These are phyloP conservation scores for Hirudinaria manillensis DNA, from an alignment of 2,888 invertebrate genomes.

Conservation along the genomic window DNA sequence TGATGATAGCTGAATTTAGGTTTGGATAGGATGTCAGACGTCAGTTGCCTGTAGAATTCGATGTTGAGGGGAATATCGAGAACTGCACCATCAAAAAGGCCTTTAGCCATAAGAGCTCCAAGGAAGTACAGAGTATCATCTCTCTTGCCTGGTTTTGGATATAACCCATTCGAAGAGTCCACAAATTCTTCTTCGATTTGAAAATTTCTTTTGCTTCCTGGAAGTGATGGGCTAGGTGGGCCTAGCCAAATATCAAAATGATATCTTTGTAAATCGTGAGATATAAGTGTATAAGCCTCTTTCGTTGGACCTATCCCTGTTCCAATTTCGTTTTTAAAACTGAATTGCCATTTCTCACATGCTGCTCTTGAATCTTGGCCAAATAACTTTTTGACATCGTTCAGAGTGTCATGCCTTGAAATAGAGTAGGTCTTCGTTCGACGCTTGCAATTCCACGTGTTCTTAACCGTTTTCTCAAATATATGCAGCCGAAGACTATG, in stretches of 20 bases:
- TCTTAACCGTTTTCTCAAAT: too few species aligned
- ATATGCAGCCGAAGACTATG: too few species aligned
- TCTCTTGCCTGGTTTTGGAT: neutral
- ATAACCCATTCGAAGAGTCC: neutral
- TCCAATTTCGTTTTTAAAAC: constrained; percentile 67
- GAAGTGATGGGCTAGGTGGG: constrained; percentile 46
- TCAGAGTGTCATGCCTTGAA: too few species aligned
- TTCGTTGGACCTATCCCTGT: constrained; percentile 97
- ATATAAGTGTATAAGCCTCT: constrained; percentile 93
- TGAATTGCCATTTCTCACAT: too few species aligned
- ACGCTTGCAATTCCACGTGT: too few species aligned
- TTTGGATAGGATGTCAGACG: too few species aligned
- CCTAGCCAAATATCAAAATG: constrained; percentile 93
- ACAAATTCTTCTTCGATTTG: neutral
- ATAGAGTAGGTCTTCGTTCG: too few species aligned
- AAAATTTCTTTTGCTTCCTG: too few species aligned
- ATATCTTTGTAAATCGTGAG: constrained; percentile 75
- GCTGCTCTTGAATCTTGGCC: too few species aligned
- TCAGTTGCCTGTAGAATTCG: constrained; percentile 89
- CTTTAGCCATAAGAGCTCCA: constrained; percentile 97
- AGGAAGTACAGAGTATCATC: constrained; percentile 79
- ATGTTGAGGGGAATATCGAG: constrained; percentile 87
- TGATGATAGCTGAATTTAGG: too few species aligned
- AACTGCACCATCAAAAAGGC: constrained; percentile 97
- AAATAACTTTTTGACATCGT: too few species aligned